These are phyloP conservation scores for Drosophila nebulosa DNA, from an alignment of 1,140 invertebrate species.

Conservation along the genomic window DNA sequence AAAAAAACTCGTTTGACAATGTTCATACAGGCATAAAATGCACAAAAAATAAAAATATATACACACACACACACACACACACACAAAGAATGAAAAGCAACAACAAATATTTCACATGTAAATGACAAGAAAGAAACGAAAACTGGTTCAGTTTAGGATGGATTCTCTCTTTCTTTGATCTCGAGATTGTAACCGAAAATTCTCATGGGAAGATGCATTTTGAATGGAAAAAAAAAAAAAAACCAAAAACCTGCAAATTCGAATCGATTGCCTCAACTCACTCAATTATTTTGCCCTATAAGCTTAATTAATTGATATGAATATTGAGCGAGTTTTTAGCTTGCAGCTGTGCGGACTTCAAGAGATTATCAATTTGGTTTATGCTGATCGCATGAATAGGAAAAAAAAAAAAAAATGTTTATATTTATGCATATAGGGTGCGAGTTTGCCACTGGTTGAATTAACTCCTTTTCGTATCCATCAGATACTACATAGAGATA, in stretches of 20 bases:
- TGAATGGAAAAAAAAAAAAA: not conserved
- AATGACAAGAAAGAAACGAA: not conserved
- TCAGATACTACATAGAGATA: slow-evolving; percentile 18
- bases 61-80: not conserved
- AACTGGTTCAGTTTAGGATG: not conserved
- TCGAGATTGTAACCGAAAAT: slow-evolving; percentile 2
- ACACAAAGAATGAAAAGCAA: not conserved
- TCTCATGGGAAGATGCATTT: slow-evolving; percentile 6
- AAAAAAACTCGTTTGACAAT: slow-evolving; percentile 43
- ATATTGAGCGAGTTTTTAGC: not conserved
- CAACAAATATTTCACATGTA: slow-evolving; percentile 42
- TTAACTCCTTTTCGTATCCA: slow-evolving; percentile 11
- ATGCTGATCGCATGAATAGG: not conserved
- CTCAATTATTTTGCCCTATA: slow-evolving; percentile 10
- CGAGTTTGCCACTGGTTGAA: not conserved
- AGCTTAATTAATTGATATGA: slow-evolving; percentile 7
- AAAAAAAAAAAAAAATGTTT: no score
- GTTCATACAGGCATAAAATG: slow-evolving; percentile 18
- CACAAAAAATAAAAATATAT: slow-evolving; percentile 36
- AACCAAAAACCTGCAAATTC: not conserved
- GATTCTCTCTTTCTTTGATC: not conserved
- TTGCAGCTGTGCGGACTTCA: slow-evolving; percentile 1
- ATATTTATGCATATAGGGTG: slow-evolving; percentile 9
- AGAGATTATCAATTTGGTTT: slow-evolving; percentile 9
- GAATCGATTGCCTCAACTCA: no score